phyloP scores from a whole-genome alignment of 2,113 vertebrate species.

The Chionis minor region DNA sequence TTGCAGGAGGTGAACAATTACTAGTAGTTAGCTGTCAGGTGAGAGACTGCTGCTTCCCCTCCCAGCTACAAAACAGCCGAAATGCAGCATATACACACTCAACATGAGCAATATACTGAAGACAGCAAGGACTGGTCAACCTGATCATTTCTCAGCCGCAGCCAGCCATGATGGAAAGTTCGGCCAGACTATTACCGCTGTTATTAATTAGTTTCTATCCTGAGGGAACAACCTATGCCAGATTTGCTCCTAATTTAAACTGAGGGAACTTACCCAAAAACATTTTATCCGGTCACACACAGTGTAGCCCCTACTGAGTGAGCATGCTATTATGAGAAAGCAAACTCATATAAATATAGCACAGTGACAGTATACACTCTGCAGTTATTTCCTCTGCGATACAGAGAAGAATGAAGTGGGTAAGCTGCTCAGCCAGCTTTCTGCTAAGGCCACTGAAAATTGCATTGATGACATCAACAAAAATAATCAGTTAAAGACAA shows the following conservation, averaged over 20 bases:
- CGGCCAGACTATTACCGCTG: background rate
- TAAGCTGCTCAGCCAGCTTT: slow-evolving; percentile 35
- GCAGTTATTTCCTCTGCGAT: slow-evolving; percentile 34
- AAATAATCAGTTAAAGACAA: slow-evolving; percentile 11
- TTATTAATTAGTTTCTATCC: slow-evolving; percentile 4
- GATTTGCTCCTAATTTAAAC: slow-evolving; percentile 23
- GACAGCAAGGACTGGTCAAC: background rate
- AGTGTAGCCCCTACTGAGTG: slow-evolving; percentile 14
- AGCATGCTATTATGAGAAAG: slow-evolving; percentile 42
- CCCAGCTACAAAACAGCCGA: background rate
- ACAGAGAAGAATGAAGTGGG: background rate
- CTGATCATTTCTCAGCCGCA: background rate
- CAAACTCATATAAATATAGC: slow-evolving; percentile 37
- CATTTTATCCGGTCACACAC: background rate
- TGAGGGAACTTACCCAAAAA: slow-evolving; percentile 19
- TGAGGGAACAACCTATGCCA: slow-evolving; percentile 1
- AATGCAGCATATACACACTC: fast-evolving
- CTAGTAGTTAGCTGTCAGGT: background rate
- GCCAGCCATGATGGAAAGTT: background rate
- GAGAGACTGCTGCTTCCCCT: background rate
- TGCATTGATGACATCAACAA: background rate
- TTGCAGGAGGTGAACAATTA: background rate
- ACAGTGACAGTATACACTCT: slow-evolving; percentile 27
- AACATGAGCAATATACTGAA: background rate
- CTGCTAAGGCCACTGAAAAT: slow-evolving; percentile 33